phyloP scores from a whole-genome alignment of 2,888 invertebrate species.

The Hydraecia micacea region DNA sequence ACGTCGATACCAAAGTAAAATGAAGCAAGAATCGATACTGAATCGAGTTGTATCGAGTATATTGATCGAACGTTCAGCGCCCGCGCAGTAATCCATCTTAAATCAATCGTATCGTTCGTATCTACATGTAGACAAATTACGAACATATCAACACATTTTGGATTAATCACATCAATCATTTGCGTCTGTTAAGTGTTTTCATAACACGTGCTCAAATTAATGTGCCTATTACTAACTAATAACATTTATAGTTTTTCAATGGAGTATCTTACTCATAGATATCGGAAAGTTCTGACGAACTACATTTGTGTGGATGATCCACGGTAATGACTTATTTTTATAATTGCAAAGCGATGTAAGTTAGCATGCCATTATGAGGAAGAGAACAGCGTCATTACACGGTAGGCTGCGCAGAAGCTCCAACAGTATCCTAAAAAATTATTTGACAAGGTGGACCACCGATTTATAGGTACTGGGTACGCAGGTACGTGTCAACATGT shows the following conservation, averaged over 20 bases:
- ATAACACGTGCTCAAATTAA: constrained; percentile 52
- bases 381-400: too few relatives aligned
- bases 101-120: constrained; percentile 30
- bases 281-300: constrained; percentile 23
- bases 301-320: constrained; percentile 17
- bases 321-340: too few relatives aligned
- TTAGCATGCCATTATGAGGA: too few relatives aligned
- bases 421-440: too few relatives aligned
- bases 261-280: constrained; percentile 15
- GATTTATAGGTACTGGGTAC: too few relatives aligned
- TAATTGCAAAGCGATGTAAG: neutral
- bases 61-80: constrained; percentile 18
- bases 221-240: constrained; percentile 51
- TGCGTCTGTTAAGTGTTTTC: constrained; percentile 39
- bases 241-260: constrained; percentile 50
- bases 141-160: constrained; percentile 51
- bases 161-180: constrained; percentile 56
- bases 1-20: constrained; percentile 11
- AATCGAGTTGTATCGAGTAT: constrained; percentile 17
- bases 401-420: too few relatives aligned
- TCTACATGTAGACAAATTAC: constrained; percentile 46
- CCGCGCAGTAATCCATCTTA: constrained; percentile 43
- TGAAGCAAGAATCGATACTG: constrained; percentile 18
- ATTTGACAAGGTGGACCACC: too few relatives aligned
- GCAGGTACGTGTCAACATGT: too few relatives aligned